phyloP scores from a whole-genome alignment of 1,140 invertebrate species.

The Dysdera silvatica region DNA sequence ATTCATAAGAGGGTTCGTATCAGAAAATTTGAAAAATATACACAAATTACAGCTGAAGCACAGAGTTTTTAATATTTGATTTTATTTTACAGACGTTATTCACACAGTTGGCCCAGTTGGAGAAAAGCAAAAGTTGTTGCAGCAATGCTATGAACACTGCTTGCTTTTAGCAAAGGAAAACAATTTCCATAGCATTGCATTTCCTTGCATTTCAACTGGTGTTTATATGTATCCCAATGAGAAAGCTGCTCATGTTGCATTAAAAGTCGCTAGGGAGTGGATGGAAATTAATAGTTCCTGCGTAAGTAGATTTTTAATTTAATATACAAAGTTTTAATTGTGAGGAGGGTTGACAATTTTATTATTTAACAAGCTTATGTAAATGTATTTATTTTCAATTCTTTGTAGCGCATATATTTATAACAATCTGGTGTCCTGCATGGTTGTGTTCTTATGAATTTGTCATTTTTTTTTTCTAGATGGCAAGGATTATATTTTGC shows the following conservation, averaged over 20 bases:
- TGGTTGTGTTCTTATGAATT: neutral
- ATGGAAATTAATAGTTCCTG: constrained; percentile 54
- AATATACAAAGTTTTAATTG: constrained; percentile 8
- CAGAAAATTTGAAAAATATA: too few relatives aligned
- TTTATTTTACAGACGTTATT: constrained; percentile 53
- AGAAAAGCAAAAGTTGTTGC: constrained; percentile 56
- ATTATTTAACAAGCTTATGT: neutral
- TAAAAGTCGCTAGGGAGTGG: constrained; percentile 57
- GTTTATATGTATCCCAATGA: constrained; percentile 68
- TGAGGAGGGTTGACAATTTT: neutral
- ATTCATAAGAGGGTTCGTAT: too few relatives aligned
- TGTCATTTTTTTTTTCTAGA: constrained; percentile 43
- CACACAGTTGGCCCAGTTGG: constrained; percentile 73
- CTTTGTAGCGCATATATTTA: neutral
- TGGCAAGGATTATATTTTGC: constrained; percentile 74
- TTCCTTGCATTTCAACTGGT: constrained; percentile 49
- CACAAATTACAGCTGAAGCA: too few relatives aligned
- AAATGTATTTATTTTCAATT: neutral
- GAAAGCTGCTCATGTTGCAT: constrained; percentile 62
- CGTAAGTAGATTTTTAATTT: constrained; percentile 39
- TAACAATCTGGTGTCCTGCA: neutral
- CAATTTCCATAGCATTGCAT: constrained; percentile 55
- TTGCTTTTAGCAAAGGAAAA: constrained; percentile 54
- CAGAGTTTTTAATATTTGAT: too few relatives aligned
- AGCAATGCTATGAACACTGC: constrained; percentile 61